Conservation (phyloP, 1,140 invertebrate species). For the honey bee (Apis mellifera) region DNA sequence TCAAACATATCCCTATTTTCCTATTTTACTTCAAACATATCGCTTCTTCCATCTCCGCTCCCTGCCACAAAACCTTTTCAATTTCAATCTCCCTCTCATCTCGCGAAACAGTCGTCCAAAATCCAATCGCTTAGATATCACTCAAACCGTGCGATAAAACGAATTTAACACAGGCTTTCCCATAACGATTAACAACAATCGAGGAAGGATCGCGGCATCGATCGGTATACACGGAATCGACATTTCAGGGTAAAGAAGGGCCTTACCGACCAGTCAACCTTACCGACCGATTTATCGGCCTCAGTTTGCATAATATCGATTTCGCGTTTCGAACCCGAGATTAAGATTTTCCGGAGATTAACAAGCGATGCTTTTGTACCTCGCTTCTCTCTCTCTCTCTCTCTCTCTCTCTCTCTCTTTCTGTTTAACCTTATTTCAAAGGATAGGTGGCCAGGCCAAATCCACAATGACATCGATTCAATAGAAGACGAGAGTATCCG, state of each 20-base stretch:
- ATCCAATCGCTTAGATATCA: background rate
- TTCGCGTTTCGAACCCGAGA: slow-evolving; percentile 68
- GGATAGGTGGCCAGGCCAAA: background rate
- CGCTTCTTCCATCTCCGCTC: too few relatives aligned
- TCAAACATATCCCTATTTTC: too few relatives aligned
- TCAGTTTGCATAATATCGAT: slow-evolving; percentile 73
- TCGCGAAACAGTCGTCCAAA: background rate
- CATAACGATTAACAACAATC: slow-evolving; percentile 35
- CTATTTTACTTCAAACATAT: too few relatives aligned
- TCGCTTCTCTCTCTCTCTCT: too few relatives aligned
- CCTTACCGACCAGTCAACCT: slow-evolving; percentile 3
- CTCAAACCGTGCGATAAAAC: slow-evolving; percentile 6
- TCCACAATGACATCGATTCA: background rate
- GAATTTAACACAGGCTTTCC: slow-evolving; percentile 8
- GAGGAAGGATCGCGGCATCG: background rate
- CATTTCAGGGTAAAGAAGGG: background rate
- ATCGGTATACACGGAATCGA: background rate
- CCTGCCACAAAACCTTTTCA: background rate
- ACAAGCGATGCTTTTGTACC: slow-evolving; percentile 51
- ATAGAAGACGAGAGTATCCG: slow-evolving; percentile 16
- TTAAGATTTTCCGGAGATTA: slow-evolving; percentile 74
- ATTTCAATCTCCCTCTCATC: background rate
- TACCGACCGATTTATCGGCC: slow-evolving; percentile 55
- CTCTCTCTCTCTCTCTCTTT: background rate
- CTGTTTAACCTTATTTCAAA: background rate